Conservation (phyloP, 2,113 vertebrate genomes). For the Pungitius pungitius region DNA sequence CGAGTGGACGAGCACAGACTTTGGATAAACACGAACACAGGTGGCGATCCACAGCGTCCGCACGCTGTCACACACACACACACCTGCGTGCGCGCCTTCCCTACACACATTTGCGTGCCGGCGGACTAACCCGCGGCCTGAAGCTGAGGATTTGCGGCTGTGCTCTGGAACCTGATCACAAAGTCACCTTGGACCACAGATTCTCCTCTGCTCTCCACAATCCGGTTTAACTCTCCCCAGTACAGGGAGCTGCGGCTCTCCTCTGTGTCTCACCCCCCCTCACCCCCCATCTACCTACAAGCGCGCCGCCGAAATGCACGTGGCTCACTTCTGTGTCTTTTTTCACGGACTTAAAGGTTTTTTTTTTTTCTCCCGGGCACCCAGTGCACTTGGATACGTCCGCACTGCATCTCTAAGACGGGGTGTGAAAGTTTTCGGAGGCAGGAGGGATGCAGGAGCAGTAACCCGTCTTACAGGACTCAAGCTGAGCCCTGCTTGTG, state of each 20-base stretch:
- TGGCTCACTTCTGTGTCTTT: constrained; percentile 54
- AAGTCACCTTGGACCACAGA: constrained; percentile 84
- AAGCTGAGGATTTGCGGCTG: constrained; percentile 80
- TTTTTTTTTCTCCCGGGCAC: constrained; percentile 43
- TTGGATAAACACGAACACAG: constrained; percentile 59
- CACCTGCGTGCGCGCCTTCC: constrained; percentile 57
- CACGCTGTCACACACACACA: constrained; percentile 43
- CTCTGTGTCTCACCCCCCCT: constrained; percentile 61
- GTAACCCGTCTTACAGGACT: constrained; percentile 37
- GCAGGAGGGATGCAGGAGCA: constrained; percentile 9
- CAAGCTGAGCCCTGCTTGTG: constrained; percentile 39
- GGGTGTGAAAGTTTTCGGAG: constrained; percentile 18
- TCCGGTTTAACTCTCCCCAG: constrained; percentile 81
- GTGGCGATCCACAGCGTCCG: constrained; percentile 27
- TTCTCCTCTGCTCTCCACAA: constrained; percentile 75
- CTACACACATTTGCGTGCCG: constrained; percentile 38
- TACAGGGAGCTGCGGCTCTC: constrained; percentile 60
- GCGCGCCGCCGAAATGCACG: constrained; percentile 48
- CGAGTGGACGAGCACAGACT: constrained; percentile 40
- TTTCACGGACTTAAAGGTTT: constrained; percentile 63
- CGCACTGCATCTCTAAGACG: constrained; percentile 16
- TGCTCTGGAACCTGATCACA: constrained; percentile 82
- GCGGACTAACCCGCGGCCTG: constrained; percentile 62
- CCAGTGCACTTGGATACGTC: constrained; percentile 17
- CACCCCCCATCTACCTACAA: constrained; percentile 70